phyloP scores from a whole-genome alignment of 2,888 invertebrate genomes.

The Parasteatoda lunata region DNA sequence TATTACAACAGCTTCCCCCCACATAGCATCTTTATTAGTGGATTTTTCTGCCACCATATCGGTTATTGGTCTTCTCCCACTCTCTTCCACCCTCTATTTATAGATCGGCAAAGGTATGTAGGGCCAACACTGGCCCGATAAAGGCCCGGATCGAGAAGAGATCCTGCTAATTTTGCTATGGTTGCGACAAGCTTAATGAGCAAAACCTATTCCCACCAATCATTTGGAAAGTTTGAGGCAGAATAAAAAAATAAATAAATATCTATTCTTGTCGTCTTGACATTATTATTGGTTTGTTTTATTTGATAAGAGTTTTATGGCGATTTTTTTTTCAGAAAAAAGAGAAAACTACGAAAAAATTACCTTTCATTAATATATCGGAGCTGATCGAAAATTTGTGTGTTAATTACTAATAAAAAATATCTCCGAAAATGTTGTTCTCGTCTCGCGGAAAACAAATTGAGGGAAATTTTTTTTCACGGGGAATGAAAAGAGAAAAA shows the following conservation, averaged over 20 bases:
- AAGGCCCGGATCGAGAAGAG: constrained; percentile 30
- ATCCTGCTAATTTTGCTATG: constrained; percentile 62
- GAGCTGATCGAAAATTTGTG: constrained; percentile 52
- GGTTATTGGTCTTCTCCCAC: constrained; percentile 54
- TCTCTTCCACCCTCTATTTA: constrained; percentile 21
- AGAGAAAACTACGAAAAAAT: constrained; percentile 6
- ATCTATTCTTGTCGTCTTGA: constrained; percentile 60
- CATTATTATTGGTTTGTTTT: constrained; percentile 67
- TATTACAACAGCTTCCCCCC: constrained; percentile 45
- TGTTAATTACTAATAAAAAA: constrained; percentile 68
- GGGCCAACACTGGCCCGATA: constrained; percentile 22
- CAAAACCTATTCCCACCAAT: constrained; percentile 29
- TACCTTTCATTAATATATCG: constrained; percentile 61
- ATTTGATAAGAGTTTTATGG: constrained; percentile 63
- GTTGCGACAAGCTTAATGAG: constrained; percentile 45
- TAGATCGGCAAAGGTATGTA: constrained; percentile 59
- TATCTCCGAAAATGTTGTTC: constrained; percentile 21
- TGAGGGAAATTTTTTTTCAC: neutral
- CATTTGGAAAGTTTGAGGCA: constrained; percentile 22
- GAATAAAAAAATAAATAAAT: constrained; percentile 26
- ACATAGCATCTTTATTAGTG: constrained; percentile 50
- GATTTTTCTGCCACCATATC: constrained; percentile 63
- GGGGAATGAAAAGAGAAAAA: constrained; percentile 1
- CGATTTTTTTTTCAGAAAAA: neutral
- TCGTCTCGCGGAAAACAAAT: constrained; percentile 20